Evolutionary conservation across 2,797 vertebrate species (phyloP), one percentile per base, ranked within the genome.

Genomic region (Enteromius viviparus): DNA sequence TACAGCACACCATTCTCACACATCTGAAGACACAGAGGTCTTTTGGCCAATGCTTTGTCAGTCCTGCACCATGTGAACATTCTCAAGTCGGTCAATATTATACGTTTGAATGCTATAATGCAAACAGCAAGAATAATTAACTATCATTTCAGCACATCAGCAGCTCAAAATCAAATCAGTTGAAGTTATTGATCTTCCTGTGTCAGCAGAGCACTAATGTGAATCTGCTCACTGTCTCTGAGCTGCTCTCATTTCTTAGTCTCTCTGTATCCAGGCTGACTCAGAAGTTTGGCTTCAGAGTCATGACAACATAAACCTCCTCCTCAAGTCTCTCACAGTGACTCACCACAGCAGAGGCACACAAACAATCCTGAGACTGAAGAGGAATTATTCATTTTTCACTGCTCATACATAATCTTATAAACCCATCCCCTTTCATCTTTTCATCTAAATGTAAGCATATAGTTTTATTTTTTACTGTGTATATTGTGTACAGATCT

Each of bases 221-320:
- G 68, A 42, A 71, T 83, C 66, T 78, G 34, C 37, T 76, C 45
- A 42, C 17, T 17, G 23, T 65, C 47, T 65, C 62, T 76, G 49
- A 51, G 26, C 6, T 8, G 26, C 37, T 69, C 65, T 86, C 72
- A 72, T 86, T 84, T 81, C 66, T 72, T 21, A 81, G 78, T 84
- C 64, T 81, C 68, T 84, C 78, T 70, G 70, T 76, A 84, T 78
- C 15, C 64, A 68, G 74, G 80, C 32, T 37, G 26, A 26, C 26
- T 85, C 66, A 82, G 53, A 86, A 81, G 77, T 53, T 81, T 82
- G 47, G 51, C 62, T 77, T 76, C 47, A 34, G 83, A 85, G 78
- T 60, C 81, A 79, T 83, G 82, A 71, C 85, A 74, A 82, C 71
- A 6, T 81, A 29, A 77, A 74, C 75, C 53, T 55, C 71, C 34